Evolutionary conservation across 2,113 vertebrate genomes (phyloP), one percentile per base, ranked within the genome.

Genomic region (Callorhinus ursinus): DNA sequence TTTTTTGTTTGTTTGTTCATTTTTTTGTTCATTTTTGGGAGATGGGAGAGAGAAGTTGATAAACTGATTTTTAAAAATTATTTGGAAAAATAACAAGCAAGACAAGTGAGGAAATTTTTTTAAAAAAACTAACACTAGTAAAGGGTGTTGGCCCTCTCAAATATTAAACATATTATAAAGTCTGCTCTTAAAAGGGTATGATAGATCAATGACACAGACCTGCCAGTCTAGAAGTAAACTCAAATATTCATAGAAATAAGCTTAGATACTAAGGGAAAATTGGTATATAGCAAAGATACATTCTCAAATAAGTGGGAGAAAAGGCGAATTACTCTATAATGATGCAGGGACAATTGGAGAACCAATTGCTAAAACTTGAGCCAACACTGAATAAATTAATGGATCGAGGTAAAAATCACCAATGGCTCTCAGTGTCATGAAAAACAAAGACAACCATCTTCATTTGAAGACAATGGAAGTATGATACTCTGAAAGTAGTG

Each of bases 321-420:
- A 55, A 88, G 42, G 31, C 65, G 9, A 79, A 94, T 80, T 79
- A 79, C 63, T 69, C 74, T 59, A 51, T 86, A 87, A 91, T 80
- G 76, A 55, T 82, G 7, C 7, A 94, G 24, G 49, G 69, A 77
- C 69, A 93, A 36, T 82, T 93, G 51, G 49, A 46, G 31, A 74
- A 76, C 57, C 77, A 69, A 77, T 59, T 77, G 46, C 92, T 94
- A 53, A 93, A 93, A 86, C 83, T 69, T 61, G 85, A 61, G 46
- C 67, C 19, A 85, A 63, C 28, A 33, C 86, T 85, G 80, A 77
- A 77, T 90, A 90, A 90, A 90, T 79, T 57, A 77, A 57, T 67
- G 51, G 26, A 72, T 90, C 33, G 61, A 80, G 72, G n/a, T 3
- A 79, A 90, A 90, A 85, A 85, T 83, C 67, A 83, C 31, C 77